Percentiles rank a stretch among this genome's conserved stretches.
These are phyloP conservation scores for Alectura lathami DNA, from an alignment of 2,113 vertebrate species.

Conservation along the genomic window DNA sequence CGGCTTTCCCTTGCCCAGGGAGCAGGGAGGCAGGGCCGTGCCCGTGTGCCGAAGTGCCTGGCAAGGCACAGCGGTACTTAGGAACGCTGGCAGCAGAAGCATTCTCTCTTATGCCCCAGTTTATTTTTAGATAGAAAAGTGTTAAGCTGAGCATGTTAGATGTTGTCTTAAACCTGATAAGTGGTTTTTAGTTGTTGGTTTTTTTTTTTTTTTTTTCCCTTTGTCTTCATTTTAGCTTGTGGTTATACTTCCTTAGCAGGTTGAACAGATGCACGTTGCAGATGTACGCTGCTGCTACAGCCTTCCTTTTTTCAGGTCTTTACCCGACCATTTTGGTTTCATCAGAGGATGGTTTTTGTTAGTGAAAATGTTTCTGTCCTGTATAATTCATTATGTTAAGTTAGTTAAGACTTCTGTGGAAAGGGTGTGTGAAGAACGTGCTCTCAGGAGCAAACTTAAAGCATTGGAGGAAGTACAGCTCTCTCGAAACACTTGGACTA, in stretches of 20 bases:
- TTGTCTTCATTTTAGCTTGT: conserved; percentile 28
- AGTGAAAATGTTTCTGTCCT: not conserved
- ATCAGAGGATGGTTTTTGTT: not conserved
- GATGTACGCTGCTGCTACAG: not conserved
- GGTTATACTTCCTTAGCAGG: conserved; percentile 21
- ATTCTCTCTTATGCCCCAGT: not conserved
- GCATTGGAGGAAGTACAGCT: not conserved
- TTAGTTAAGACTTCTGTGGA: not conserved
- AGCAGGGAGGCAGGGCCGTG: not conserved
- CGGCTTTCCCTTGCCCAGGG: not conserved
- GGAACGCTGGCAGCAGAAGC: not conserved
- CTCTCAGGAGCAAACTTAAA: not conserved
- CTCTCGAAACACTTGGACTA: not conserved
- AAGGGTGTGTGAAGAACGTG: not conserved
- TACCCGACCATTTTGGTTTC: not conserved
- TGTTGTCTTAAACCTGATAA: not conserved
- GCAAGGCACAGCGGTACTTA: not conserved
- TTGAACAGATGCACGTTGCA: not conserved
- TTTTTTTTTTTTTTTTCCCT: not conserved
- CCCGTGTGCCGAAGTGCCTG: not conserved
- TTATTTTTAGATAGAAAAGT: conserved; percentile 57
- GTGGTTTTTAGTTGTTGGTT: too few species aligned
- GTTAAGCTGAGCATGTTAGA: not conserved
- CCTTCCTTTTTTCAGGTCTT: not conserved
- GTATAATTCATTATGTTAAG: not conserved